A percentile compares a stretch with the other conserved stretches of the same genome.
phyloP scores from a whole-genome alignment of 1,140 invertebrate genomes.

The Hylaeus anthracinus region DNA sequence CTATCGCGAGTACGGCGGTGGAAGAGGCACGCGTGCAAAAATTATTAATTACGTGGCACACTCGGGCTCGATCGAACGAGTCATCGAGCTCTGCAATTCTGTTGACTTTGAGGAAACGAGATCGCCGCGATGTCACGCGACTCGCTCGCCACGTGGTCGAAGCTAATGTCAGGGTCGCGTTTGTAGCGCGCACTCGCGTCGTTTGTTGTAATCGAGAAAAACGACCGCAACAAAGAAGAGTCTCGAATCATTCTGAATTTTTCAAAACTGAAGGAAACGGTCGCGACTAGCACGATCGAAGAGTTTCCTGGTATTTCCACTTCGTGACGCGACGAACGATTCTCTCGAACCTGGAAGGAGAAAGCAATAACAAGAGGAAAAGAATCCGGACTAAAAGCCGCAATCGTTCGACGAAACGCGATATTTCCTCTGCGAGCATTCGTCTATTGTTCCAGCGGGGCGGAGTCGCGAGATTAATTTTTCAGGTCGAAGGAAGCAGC shows the following conservation, averaged over 20 bases:
- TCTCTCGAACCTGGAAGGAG: too few species aligned
- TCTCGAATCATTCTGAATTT: too few species aligned
- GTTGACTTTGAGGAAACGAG: conserved; percentile 17
- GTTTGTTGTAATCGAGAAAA: too few species aligned
- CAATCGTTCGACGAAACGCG: too few species aligned
- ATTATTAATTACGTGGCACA: conserved; percentile 32
- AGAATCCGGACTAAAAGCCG: neutral
- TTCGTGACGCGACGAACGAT: too few species aligned
- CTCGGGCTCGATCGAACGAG: neutral
- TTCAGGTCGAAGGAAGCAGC: neutral
- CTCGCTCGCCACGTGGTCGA: conserved; percentile 15
- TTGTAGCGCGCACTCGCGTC: too few species aligned
- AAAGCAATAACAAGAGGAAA: neutral
- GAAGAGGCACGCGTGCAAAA: neutral
- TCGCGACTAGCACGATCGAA: too few species aligned
- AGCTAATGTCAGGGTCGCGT: conserved; percentile 19
- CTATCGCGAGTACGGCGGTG: neutral
- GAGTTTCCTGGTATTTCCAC: too few species aligned
- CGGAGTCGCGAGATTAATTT: conserved; percentile 2
- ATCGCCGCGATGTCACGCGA: conserved; percentile 33
- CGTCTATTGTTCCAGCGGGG: neutral
- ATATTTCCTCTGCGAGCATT: too few species aligned
- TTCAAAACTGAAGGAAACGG: too few species aligned
- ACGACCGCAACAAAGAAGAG: too few species aligned
- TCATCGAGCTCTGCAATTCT: neutral